Conservation (phyloP, 2,888 invertebrate species). For the Aphelenchoides bicaudatus region DNA sequence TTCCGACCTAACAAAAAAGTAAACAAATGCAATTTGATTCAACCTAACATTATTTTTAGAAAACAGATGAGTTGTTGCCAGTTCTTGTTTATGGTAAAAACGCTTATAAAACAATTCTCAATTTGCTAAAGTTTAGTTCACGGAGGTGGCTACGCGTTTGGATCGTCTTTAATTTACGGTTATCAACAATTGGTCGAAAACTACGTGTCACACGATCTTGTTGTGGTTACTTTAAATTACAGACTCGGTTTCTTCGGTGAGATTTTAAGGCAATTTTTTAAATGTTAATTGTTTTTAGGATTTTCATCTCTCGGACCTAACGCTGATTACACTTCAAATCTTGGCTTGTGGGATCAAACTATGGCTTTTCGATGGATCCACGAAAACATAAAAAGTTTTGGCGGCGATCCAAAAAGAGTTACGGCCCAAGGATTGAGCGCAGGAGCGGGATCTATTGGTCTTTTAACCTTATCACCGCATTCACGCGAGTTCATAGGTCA, state of each 20-base stretch:
- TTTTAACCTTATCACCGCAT: conserved; percentile 29
- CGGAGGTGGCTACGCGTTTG: conserved; percentile 25
- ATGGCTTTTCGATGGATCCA: conserved; percentile 29
- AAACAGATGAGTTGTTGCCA: not conserved
- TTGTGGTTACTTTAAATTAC: conserved; percentile 29
- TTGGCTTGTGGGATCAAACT: conserved; percentile 31
- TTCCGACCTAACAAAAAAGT: conserved; percentile 18
- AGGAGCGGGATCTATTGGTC: conserved; percentile 27
- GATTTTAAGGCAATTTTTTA: not conserved
- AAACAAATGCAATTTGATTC: not conserved
- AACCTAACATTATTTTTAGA: not conserved
- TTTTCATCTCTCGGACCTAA: conserved; percentile 25
- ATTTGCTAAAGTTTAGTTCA: conserved; percentile 15
- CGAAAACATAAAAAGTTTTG: conserved; percentile 32
- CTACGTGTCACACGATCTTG: conserved; percentile 24
- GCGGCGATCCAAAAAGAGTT: conserved; percentile 31
- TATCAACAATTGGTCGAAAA: conserved; percentile 26
- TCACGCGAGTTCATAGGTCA: conserved; percentile 16
- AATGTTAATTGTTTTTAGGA: conserved; percentile 15
- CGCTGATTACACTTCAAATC: conserved; percentile 22
- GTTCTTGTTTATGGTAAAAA: conserved; percentile 2
- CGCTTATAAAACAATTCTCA: not conserved
- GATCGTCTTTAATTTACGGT: conserved; percentile 17
- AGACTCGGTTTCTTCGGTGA: conserved; percentile 17
- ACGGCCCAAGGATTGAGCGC: conserved; percentile 34